phyloP scores from a whole-genome alignment of 2,113 vertebrate genomes.

The Hiodon tergisus region DNA sequence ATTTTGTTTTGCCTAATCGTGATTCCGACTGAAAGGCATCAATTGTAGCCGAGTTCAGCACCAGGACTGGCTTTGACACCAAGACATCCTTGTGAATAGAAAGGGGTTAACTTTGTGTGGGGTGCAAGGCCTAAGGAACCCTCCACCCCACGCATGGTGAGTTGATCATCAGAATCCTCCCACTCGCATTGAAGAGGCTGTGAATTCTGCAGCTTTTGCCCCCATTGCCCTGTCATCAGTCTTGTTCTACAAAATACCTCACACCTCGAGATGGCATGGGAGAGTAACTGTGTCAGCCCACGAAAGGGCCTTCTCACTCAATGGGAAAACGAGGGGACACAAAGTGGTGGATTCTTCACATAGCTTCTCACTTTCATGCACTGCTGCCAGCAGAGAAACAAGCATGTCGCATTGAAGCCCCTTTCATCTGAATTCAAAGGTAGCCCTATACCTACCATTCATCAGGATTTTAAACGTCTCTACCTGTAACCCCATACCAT shows the following conservation, averaged over 20 bases:
- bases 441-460: conserved; percentile 60
- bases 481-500: conserved; percentile 67
- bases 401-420: conserved; percentile 60
- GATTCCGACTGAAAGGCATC: background rate
- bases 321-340: conserved; percentile 39
- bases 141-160: conserved; percentile 19
- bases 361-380: conserved; percentile 75
- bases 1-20: too few relatives aligned
- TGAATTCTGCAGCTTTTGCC: conserved; percentile 46
- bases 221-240: conserved; percentile 62
- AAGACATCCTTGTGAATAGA: background rate
- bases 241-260: conserved; percentile 72
- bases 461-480: conserved; percentile 56
- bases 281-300: conserved; percentile 63
- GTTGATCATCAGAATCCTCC: conserved; percentile 68
- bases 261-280: conserved; percentile 70
- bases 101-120: conserved; percentile 19
- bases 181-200: conserved; percentile 57
- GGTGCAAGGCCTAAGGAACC: background rate
- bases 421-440: conserved; percentile 67
- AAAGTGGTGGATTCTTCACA: conserved; percentile 72
- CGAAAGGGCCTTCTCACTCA: conserved; percentile 43
- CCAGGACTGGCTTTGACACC: background rate
- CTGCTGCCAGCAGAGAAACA: conserved; percentile 59
- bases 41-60: background rate